Evolutionary conservation across 2,113 vertebrate species (phyloP), one percentile per base, ranked within the genome.

Genomic region (Pseudorhombus dupliciocellatus): DNA sequence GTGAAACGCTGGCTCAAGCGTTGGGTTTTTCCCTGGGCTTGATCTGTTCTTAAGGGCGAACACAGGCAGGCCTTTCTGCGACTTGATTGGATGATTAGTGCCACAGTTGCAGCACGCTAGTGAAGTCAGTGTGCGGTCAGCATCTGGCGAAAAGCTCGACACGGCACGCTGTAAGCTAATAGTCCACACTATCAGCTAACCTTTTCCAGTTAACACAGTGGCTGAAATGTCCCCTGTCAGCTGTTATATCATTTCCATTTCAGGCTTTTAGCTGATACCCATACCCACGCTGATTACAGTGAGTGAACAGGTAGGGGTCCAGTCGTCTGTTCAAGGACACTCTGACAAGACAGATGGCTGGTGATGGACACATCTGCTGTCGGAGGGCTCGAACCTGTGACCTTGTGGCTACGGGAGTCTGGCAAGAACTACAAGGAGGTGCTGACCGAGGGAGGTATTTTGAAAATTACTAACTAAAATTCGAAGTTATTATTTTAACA

Each of bases 291-390:
- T 59, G 58, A 61, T 75, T 71, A 42, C 52, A 68, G 59, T 25
- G 42, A 77, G 67, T 25, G 44, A 75, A 72, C 69, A 84, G 79
- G 80, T 84, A 79, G 75, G 62, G 79, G 61, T 83, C 70, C 77
- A 80, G 73, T 71, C 76, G 72, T 73, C 56, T 60, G 70, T 50
- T 73, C 89, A 90, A 90, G 87, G 87, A 75, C 82, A 84, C 84
- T 85, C 58, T 72, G 78, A 85, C 78, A 82, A 84, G 81, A 85
- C 84, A 90, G 84, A 89, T 86, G 84, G 87, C 71, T 79, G 70
- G 53, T 85, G 82, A 88, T 85, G 83, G 84, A 88, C 75, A 60
- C 81, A 84, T 84, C 83, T 87, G 85, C 85, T 76, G 73, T 69
- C 78, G 46, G 65, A 74, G 74, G 65, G 66, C 68, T 82, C 37